A percentile compares a stretch with the other conserved stretches of the same genome.
Evolutionary conservation across 2,888 invertebrate species (phyloP).

Genomic region (Sarcophaga rosellei): DNA sequence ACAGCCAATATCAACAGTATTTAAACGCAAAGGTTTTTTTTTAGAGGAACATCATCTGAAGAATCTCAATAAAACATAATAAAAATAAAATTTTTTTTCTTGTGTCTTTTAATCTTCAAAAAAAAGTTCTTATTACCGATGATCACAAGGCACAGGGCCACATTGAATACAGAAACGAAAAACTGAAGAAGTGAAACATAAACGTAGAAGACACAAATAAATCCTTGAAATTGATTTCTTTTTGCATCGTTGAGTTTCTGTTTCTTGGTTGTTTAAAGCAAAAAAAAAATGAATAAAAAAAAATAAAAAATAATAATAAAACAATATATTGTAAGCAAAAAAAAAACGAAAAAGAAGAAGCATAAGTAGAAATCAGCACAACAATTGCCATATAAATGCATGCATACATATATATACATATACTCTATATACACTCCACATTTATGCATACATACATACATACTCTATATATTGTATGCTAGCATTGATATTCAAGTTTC

Average conservation of each 20-base stretch:
- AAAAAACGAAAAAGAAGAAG: too few relatives aligned
- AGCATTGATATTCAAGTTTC: constrained; percentile 31
- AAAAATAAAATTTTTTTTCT: background rate
- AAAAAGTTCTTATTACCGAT: constrained; percentile 14
- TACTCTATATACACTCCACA: too few relatives aligned
- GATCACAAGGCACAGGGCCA: constrained; percentile 8
- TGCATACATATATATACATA: too few relatives aligned
- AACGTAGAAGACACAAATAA: constrained; percentile 44
- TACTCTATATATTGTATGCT: too few relatives aligned
- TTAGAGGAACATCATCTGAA: background rate
- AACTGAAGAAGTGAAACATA: constrained; percentile 1
- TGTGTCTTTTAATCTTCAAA: constrained; percentile 8
- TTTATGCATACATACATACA: too few relatives aligned
- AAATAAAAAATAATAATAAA: constrained; percentile 22
- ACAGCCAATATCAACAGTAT: too few relatives aligned
- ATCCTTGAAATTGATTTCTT: constrained; percentile 68
- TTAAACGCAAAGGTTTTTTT: background rate
- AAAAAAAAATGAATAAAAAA: constrained; percentile 25
- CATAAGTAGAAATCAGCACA: too few relatives aligned
- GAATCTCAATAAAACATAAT: constrained; percentile 29
- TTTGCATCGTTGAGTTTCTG: constrained; percentile 52
- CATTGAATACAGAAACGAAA: constrained; percentile 26
- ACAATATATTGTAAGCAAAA: background rate
- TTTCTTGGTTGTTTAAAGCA: background rate
- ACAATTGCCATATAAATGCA: too few relatives aligned